Percentiles rank a stretch among this genome's conserved stretches.
Conservation (phyloP, 53 echinoderm and acorn worm species). For the Paelopatides confundens region DNA sequence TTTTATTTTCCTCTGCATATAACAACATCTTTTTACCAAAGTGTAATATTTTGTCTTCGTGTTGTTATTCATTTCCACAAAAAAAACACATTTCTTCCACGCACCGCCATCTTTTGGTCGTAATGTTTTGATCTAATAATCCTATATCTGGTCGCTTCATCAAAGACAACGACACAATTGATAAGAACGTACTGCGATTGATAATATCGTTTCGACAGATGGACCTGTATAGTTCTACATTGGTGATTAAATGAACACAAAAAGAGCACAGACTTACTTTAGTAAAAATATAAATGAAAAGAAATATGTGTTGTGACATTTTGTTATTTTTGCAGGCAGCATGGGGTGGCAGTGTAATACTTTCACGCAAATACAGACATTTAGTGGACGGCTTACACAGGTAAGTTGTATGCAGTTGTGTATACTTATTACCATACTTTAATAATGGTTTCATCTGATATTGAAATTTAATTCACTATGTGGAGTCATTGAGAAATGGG, state of each 20-base stretch:
- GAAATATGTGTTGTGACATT: background rate
- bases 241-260: background rate
- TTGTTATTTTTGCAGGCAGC: conserved; percentile 67
- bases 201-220: background rate
- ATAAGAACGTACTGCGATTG: background rate
- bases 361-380: conserved; percentile 83
- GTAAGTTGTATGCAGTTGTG: conserved; percentile 27
- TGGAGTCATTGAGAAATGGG: too few species aligned
- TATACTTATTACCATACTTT: background rate
- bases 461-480: too few species aligned
- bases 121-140: conserved; percentile 7
- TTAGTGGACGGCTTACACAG: conserved; percentile 81
- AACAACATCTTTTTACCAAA: background rate
- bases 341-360: conserved; percentile 91
- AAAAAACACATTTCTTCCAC: conserved; percentile 21
- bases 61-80: background rate
- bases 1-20: too few species aligned
- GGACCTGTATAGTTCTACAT: background rate
- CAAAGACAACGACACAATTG: background rate
- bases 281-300: background rate
- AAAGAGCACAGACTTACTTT: background rate
- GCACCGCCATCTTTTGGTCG: background rate
- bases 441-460: too few species aligned
- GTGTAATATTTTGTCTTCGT: background rate
- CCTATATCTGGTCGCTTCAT: background rate